Base-by-base conservation (phyloP, 1,140 invertebrate species). In the Lepidurus packardi region DNA sequence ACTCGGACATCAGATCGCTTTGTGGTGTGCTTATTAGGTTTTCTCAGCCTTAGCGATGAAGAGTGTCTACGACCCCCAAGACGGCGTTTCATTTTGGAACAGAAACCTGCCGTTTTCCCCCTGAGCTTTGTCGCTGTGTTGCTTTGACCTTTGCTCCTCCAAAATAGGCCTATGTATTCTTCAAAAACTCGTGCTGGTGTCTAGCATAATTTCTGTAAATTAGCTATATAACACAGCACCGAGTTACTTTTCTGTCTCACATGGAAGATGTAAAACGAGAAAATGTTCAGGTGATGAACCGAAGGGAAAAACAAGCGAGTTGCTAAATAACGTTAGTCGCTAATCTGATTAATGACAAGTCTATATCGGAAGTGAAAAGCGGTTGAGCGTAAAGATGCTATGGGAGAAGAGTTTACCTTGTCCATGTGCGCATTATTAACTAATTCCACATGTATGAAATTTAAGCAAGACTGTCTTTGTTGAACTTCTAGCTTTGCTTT, bases 1-100 rank as follows among this genome's bases (percentile, higher is more conserved):
- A 65, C 21, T 65, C 13, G 53, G 53, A 65, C 53, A 16, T 65
- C 16, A 65, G 53, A 65, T 65, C 53, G 16, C 13, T 65, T 65
- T 65, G 53, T 65, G 53, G 21, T 65, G 53, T 21, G 53, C 53
- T 65, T 65, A 65, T 65, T 65, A 65, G 53, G 53, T 65, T 65
- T 65, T 65, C 53, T 65, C 16, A 65, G 6, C 53, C 16, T 65
- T 65, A 65, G 16, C 53, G 21, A 65, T n/a, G 53, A n/a, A 13
- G 21, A 21, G 16, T 65, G 21, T 65, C 16, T 21, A 65, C 53
- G 13, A 65, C 53, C 53, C 53, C 21, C 21, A n/a, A 65, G 53
- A 65, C 53, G 53, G 21, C 3, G 13, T 65, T 16, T 65, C 21
- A 13, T 65, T 21, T 65, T 65, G 4, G 16, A n/a, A 7, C 7